Conservation (phyloP, 2,797 vertebrate genomes). For the Arrhamphus sclerolepis region DNA sequence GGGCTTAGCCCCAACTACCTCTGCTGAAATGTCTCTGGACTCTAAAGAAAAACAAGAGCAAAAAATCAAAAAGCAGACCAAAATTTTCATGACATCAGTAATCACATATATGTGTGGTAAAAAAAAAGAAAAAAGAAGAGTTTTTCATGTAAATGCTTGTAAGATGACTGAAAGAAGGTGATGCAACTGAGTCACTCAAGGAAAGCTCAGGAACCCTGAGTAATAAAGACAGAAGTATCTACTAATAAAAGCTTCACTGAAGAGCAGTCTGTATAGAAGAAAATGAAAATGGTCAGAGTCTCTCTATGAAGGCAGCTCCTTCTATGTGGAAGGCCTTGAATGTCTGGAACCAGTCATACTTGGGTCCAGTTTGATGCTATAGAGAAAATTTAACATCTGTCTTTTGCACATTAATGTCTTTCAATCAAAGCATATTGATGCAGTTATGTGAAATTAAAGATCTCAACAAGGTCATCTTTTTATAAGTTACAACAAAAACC, state of each 20-base stretch:
- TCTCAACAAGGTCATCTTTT: too few relatives aligned
- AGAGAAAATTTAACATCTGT: too few relatives aligned
- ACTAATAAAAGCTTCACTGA: too few relatives aligned
- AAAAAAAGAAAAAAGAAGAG: slow-evolving; percentile 2
- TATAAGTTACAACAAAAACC: too few relatives aligned
- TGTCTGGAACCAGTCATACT: too few relatives aligned
- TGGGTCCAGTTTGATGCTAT: too few relatives aligned
- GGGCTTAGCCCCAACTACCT: slow-evolving; percentile 68
- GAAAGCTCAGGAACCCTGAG: background rate
- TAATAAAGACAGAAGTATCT: too few relatives aligned
- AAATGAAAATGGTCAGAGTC: too few relatives aligned
- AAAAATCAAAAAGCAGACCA: slow-evolving; percentile 20
- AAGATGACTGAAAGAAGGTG: background rate
- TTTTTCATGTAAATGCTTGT: background rate
- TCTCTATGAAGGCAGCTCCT: too few relatives aligned
- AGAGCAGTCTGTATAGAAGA: too few relatives aligned
- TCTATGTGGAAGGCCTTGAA: too few relatives aligned
- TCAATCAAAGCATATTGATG: background rate
- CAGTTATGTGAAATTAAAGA: background rate
- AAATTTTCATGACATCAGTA: background rate
- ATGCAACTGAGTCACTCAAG: background rate
- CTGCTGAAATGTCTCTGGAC: slow-evolving; percentile 61
- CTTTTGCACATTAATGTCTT: too few relatives aligned
- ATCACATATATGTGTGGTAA: slow-evolving; percentile 1
- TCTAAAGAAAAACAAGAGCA: slow-evolving; percentile 48